Conservation (phyloP, 1,140 invertebrate species). For the Euglossa dilemma region DNA sequence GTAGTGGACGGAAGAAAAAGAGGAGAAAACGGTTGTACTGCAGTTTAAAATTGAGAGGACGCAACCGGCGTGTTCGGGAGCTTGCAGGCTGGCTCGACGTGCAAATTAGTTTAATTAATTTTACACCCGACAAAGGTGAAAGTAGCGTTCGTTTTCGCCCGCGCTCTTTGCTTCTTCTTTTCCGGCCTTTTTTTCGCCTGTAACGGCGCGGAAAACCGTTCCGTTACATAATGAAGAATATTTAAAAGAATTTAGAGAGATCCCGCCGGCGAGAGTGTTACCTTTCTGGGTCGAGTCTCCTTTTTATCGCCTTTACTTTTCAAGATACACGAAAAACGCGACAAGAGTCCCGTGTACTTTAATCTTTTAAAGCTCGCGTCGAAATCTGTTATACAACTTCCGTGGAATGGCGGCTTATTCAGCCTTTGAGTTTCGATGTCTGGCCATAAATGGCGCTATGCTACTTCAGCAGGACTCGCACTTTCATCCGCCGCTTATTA, state of each 20-base stretch:
- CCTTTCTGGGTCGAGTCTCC: neutral
- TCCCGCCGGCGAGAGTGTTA: neutral
- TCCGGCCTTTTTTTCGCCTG: neutral
- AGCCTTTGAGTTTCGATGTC: neutral
- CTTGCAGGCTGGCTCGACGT: neutral
- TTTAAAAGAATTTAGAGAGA: no score
- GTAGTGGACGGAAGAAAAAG: neutral
- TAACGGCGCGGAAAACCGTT: neutral
- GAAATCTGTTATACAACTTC: neutral
- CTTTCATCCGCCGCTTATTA: neutral
- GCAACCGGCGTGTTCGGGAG: no score
- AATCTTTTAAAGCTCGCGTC: neutral
- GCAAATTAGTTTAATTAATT: neutral
- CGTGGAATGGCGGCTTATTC: neutral
- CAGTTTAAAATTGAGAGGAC: neutral
- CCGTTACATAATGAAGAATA: neutral
- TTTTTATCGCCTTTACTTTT: neutral
- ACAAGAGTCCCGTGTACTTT: neutral
- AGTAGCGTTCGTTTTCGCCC: no score
- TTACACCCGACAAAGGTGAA: neutral
- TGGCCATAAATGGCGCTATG: neutral
- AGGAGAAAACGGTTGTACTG: neutral
- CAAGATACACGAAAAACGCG: neutral
- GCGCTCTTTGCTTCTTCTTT: neutral
- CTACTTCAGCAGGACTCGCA: no score